phyloP scores from a whole-genome alignment of 2,888 invertebrate genomes.

The Smittia sp. region DNA sequence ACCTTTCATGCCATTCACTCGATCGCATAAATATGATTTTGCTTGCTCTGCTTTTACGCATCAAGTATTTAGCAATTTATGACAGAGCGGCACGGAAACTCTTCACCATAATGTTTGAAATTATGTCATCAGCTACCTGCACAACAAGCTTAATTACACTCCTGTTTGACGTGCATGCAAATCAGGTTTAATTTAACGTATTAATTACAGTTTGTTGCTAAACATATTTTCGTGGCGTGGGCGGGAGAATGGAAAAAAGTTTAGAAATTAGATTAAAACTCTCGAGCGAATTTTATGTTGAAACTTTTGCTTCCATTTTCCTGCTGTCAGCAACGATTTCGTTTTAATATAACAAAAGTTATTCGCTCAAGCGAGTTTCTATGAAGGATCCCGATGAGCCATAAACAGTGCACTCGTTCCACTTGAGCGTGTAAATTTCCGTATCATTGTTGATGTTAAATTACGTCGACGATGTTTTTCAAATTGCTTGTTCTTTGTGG shows the following conservation, averaged over 20 bases:
- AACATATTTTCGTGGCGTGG: neutral
- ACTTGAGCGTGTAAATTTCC: too few species aligned
- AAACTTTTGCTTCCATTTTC: neutral
- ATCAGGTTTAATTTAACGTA: neutral
- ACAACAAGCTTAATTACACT: neutral
- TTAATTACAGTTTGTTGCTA: neutral
- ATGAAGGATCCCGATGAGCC: too few species aligned
- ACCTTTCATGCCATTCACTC: too few species aligned
- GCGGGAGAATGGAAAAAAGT: neutral
- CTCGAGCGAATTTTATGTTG: neutral
- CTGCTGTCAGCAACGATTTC: neutral
- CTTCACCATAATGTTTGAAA: neutral
- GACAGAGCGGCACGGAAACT: neutral
- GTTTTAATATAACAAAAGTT: neutral
- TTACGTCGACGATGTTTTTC: too few species aligned
- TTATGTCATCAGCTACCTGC: neutral
- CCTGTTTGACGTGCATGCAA: neutral
- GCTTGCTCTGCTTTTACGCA: neutral
- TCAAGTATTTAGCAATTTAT: constrained; percentile 5
- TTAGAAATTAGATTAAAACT: neutral
- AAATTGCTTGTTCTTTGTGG: too few species aligned
- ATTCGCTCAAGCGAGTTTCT: neutral
- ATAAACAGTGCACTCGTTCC: too few species aligned
- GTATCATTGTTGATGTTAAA: too few species aligned
- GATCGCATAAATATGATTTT: neutral